Evolutionary conservation across 2,797 vertebrate genomes (phyloP), one percentile per base, ranked within the genome.

Genomic region (Pogonophryne albipinna): DNA sequence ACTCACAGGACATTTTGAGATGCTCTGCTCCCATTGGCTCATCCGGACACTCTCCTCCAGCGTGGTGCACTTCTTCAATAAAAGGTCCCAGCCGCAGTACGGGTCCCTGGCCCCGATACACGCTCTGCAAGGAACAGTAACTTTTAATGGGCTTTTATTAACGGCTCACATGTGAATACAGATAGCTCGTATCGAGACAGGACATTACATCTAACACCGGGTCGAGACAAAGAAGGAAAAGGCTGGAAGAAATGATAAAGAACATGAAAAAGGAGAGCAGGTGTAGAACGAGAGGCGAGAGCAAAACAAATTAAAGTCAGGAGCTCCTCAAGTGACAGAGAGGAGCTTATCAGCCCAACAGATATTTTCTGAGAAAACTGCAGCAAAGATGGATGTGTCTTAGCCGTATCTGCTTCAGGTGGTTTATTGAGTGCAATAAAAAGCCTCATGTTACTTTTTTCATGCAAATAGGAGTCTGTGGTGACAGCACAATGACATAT

Each of bases 21-120:
- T 96, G 91, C 94, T 98, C 91, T 99, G 98, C 76, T 99, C 97
- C 98, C 98, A 99, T 69, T 98, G 97, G 61, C 94, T 97, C 98
- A 99, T 99, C 86, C 96, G 95, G 83, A 98, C 93, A 72, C 98
- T 99, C 83, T 98, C 96, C 91, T 99, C 98, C 79, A 99, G 91
- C 0, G 97, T 97, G 14, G 97, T 97, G 71, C 98, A 99, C 73
- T 96, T 98, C 94, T 97, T 98, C 89, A 97, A 92, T 78, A 97
- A 91, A 87, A 96, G 69, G 71, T 99, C 98, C 98, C 98, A 99
- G 69, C 98, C 98, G 59, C 98, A 99, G 61, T 99, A 99, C 0
- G 98, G 98, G 90, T 99, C 98, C 77, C 97, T 96, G 66, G 98
- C 97, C 67, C 96, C 97, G 20, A 97, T 94, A 77, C 98, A 99